Percentiles rank a stretch among this genome's conserved stretches.
Evolutionary conservation across 2,113 vertebrate species (phyloP).

Genomic region (Odocoileus hemionus): DNA sequence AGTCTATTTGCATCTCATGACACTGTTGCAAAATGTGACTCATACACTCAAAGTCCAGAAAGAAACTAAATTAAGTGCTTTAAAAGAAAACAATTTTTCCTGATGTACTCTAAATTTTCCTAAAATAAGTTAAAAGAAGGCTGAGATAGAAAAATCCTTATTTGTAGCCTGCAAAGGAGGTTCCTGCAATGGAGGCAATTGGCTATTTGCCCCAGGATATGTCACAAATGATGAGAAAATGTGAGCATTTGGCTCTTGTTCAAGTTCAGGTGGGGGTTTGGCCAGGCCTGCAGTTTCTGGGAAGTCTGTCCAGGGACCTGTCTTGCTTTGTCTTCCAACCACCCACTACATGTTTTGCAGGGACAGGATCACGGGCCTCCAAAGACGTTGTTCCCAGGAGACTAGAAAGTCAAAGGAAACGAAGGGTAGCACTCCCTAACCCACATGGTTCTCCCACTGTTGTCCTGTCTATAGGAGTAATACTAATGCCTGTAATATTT

Average conservation of each 20-base stretch:
- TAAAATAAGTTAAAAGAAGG: not conserved
- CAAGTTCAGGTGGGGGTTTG: not conserved
- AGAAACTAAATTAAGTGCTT: not conserved
- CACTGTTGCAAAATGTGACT: not conserved
- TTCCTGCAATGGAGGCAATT: not conserved
- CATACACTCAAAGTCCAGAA: not conserved
- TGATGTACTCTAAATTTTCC: not conserved
- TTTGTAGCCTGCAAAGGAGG: not conserved
- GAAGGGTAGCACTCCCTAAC: not conserved
- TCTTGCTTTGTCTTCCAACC: not conserved
- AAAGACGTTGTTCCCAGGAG: not conserved
- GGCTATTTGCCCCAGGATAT: not conserved
- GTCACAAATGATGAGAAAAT: not conserved
- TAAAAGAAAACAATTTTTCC: not conserved
- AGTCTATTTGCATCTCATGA: slow-evolving; percentile 24
- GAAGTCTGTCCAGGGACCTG: not conserved
- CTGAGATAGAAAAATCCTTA: not conserved
- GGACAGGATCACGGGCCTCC: not conserved
- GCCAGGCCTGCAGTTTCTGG: not conserved
- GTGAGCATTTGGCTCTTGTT: not conserved
- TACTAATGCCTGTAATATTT: not conserved
- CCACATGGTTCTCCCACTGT: not conserved
- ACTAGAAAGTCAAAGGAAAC: not conserved
- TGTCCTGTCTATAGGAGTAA: not conserved
- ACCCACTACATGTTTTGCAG: not conserved